Conservation (phyloP, 2,113 vertebrate genomes). For the Paracanthobrama guichenoti region DNA sequence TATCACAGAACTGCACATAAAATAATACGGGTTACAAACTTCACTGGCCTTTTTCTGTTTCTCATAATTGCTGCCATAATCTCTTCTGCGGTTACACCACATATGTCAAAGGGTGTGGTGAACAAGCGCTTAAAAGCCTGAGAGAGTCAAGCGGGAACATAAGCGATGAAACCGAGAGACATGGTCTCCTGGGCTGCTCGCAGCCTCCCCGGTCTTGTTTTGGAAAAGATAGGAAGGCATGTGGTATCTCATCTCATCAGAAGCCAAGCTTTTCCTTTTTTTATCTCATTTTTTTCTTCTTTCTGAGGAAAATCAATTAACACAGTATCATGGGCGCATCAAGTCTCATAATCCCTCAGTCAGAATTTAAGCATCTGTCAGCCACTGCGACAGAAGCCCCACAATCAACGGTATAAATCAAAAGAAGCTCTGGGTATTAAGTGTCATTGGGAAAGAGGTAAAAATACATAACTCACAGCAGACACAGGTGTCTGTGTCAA, state of each 20-base stretch:
- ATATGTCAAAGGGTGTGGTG: constrained; percentile 22
- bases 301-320: constrained; percentile 42
- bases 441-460: constrained; percentile 59
- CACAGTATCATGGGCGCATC: constrained; percentile 6
- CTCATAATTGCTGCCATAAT: constrained; percentile 64
- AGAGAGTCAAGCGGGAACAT: constrained; percentile 18
- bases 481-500: constrained; percentile 61
- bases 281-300: constrained; percentile 1
- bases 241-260: constrained; percentile 31
- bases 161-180: neutral
- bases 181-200: constrained; percentile 2
- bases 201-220: constrained; percentile 22
- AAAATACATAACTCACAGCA: constrained; percentile 64
- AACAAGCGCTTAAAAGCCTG: constrained; percentile 40
- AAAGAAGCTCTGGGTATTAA: constrained; percentile 57
- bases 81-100: constrained; percentile 19
- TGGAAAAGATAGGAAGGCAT: constrained; percentile 5
- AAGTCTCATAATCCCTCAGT: constrained; percentile 40
- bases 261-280: constrained; percentile 27
- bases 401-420: constrained; percentile 59
- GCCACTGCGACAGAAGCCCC: constrained; percentile 59
- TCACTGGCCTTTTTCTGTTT: constrained; percentile 49
- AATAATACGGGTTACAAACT: constrained; percentile 64
- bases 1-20: constrained; percentile 64
- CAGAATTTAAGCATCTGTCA: constrained; percentile 46